These are phyloP conservation scores for Agriopis aurantiaria DNA, from an alignment of 2,888 invertebrate species.

Conservation along the genomic window DNA sequence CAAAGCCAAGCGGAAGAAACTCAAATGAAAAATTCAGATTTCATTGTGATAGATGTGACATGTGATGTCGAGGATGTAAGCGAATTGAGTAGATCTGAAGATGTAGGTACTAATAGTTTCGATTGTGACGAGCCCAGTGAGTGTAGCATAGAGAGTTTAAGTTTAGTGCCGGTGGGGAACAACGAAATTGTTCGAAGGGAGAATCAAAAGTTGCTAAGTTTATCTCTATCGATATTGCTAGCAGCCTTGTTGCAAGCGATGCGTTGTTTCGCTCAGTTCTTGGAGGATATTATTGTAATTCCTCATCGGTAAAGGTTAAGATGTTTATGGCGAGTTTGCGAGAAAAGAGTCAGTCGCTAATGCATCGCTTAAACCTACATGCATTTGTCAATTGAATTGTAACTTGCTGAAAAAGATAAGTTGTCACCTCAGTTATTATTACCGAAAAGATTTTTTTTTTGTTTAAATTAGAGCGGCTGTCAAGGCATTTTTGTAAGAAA, in stretches of 20 bases:
- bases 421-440: not conserved
- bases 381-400: not conserved
- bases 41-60: constrained; percentile 81
- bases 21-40: constrained; percentile 61
- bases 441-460: no score
- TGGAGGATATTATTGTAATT: constrained; percentile 86
- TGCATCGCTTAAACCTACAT: not conserved
- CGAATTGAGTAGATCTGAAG: constrained; percentile 56
- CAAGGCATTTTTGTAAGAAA: no score
- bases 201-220: constrained; percentile 84
- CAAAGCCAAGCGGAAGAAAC: constrained; percentile 45
- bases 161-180: constrained; percentile 79
- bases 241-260: constrained; percentile 88
- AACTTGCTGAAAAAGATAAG: not conserved
- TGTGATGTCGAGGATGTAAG: constrained; percentile 69
- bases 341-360: constrained; percentile 32
- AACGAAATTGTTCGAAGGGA: constrained; percentile 78
- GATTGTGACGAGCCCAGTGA: constrained; percentile 73
- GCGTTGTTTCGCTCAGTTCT: constrained; percentile 87
- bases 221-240: constrained; percentile 87
- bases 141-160: constrained; percentile 70
- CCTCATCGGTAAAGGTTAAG: constrained; percentile 74
- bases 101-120: constrained; percentile 64
- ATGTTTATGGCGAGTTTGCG: constrained; percentile 31
- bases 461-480: no score